Percentiles rank a stretch among this genome's conserved stretches.
phyloP scores from a whole-genome alignment of 2,888 invertebrate genomes.

The Caenorhabditis sp. region DNA sequence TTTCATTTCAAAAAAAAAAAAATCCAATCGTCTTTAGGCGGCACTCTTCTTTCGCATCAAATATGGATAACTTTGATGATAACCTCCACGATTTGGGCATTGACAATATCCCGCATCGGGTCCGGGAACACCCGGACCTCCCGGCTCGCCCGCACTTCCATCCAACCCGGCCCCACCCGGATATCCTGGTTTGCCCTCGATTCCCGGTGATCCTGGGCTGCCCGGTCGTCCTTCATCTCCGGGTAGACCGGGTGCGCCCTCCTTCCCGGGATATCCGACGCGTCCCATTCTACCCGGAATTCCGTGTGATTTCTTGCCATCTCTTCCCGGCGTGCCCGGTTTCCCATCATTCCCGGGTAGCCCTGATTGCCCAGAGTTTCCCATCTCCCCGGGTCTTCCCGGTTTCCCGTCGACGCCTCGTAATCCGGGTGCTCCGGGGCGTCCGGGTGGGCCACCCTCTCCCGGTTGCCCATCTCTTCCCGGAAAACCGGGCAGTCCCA shows the following conservation, averaged over 20 bases:
- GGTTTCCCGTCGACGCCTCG: conserved; percentile 41
- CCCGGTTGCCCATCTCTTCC: conserved; percentile 40
- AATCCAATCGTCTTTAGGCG: neutral
- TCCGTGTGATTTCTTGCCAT: conserved; percentile 32
- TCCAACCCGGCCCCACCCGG: conserved; percentile 20
- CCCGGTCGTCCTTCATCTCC: conserved; percentile 35
- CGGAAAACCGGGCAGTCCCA: conserved; percentile 26
- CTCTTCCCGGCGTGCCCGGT: conserved; percentile 38
- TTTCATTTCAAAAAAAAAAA: conserved; percentile 17
- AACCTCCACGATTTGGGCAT: conserved; percentile 24
- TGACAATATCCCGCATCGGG: conserved; percentile 48
- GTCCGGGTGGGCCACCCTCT: conserved; percentile 31
- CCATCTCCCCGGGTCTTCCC: conserved; percentile 37
- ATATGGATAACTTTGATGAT: conserved; percentile 10
- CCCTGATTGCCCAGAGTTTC: conserved; percentile 27
- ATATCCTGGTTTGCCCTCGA: conserved; percentile 33
- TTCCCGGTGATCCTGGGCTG: conserved; percentile 32
- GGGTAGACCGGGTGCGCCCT: conserved; percentile 33
- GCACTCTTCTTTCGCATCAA: conserved; percentile 10
- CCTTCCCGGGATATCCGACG: conserved; percentile 35
- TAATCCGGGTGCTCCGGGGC: conserved; percentile 39
- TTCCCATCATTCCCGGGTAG: conserved; percentile 35
- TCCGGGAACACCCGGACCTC: conserved; percentile 36
- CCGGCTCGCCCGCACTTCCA: conserved; percentile 31
- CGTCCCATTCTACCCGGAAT: conserved; percentile 34